Conservation (phyloP, 64 coral and sea anemone genomes). For the Montipora capricornis region DNA sequence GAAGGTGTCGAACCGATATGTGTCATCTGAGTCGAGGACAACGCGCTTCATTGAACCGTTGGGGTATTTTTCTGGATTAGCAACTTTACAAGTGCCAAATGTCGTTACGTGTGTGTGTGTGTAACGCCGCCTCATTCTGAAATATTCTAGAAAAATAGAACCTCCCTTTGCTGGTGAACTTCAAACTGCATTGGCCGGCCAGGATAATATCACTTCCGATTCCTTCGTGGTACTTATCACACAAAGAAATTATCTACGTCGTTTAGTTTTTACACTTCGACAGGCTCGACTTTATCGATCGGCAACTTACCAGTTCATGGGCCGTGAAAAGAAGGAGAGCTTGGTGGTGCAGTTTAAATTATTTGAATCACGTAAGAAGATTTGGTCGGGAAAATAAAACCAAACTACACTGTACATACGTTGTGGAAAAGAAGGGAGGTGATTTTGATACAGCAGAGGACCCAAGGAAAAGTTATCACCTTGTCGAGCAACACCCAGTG, state of each 20-base stretch:
- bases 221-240: background rate
- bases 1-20: slow-evolving; percentile 15
- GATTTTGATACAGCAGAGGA: no score
- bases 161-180: background rate
- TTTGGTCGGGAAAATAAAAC: background rate
- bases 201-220: background rate
- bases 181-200: background rate
- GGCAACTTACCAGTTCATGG: slow-evolving; percentile 9
- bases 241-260: background rate
- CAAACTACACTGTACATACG: background rate
- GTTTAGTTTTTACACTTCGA: slow-evolving; percentile 26
- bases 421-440: no score
- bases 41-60: slow-evolving; percentile 51
- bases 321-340: background rate
- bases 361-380: background rate
- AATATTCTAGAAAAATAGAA: background rate
- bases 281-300: background rate
- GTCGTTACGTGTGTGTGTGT: background rate
- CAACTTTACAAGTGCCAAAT: background rate
- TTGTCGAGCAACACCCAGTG: no score
- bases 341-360: background rate
- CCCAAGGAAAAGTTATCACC: no score
- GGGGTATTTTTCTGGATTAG: slow-evolving; percentile 23
- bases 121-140: background rate
- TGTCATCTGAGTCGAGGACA: slow-evolving; percentile 20